phyloP scores from a whole-genome alignment of 2,888 invertebrate species.

The Shargacucullia verbasci region DNA sequence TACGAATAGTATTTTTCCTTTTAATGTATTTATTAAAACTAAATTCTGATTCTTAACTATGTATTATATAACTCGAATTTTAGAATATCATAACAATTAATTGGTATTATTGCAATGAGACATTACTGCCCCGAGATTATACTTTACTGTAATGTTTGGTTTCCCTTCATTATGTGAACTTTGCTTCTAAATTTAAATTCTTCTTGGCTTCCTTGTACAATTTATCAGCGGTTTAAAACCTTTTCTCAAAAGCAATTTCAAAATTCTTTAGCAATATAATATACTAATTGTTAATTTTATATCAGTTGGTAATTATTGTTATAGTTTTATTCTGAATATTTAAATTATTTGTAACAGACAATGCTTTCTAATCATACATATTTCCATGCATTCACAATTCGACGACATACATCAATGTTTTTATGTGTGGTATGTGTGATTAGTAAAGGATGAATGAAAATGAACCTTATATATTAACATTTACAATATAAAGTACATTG shows the following conservation, averaged over 20 bases:
- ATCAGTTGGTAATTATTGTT: neutral
- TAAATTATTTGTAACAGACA: neutral
- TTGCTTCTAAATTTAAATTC: slow-evolving; percentile 14
- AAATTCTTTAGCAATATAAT: slow-evolving; percentile 8
- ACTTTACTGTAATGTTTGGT: slow-evolving; percentile 46
- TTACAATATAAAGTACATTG: slow-evolving; percentile 52
- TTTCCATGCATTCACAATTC: slow-evolving; percentile 11
- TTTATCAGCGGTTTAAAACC: neutral
- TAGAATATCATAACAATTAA: slow-evolving; percentile 32
- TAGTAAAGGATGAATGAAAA: slow-evolving; percentile 32
- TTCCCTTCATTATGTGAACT: slow-evolving; percentile 63
- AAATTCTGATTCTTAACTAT: slow-evolving; percentile 22
- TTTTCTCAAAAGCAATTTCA: slow-evolving; percentile 4
- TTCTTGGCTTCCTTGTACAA: neutral
- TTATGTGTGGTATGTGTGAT: slow-evolving; percentile 4
- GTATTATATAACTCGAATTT: slow-evolving; percentile 20
- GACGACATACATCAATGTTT: slow-evolving; percentile 11
- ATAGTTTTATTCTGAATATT: neutral
- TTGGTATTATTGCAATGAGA: slow-evolving; percentile 50
- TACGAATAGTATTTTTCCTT: too few species aligned
- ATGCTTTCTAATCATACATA: slow-evolving; percentile 10
- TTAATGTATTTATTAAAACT: slow-evolving; percentile 17
- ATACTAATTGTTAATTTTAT: slow-evolving; percentile 5
- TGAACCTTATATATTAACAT: slow-evolving; percentile 17
- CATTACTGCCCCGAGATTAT: slow-evolving; percentile 55